Percentiles rank a stretch among this genome's conserved stretches.
phyloP scores from a whole-genome alignment of 2,888 invertebrate genomes.

The Dryocosmus kuriphilus region DNA sequence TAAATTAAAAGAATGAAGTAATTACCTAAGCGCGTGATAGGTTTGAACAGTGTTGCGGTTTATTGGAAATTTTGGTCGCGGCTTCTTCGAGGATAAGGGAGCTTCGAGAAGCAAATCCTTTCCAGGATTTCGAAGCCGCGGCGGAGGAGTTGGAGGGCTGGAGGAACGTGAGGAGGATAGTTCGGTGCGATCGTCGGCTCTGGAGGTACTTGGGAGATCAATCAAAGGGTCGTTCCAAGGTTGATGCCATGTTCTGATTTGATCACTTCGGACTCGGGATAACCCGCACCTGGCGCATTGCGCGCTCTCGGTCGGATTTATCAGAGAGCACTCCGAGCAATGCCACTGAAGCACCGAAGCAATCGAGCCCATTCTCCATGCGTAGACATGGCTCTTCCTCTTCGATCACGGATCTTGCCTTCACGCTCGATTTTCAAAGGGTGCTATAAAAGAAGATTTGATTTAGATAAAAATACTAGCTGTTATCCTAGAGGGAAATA shows the following conservation, averaged over 20 bases:
- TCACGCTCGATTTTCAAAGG: conserved; percentile 29
- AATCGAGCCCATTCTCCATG: conserved; percentile 90
- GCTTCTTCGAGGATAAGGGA: conserved; percentile 22
- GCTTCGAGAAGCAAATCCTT: conserved; percentile 27
- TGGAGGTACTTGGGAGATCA: conserved; percentile 43
- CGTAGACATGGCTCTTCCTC: conserved; percentile 78
- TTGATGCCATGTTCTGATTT: conserved; percentile 51
- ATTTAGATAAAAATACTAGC: neutral
- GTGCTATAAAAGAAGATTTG: conserved; percentile 1
- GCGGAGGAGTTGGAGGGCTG: conserved; percentile 70
- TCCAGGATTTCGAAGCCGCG: conserved; percentile 58
- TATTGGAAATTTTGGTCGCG: conserved; percentile 24
- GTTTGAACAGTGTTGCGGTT: conserved; percentile 5
- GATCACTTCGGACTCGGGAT: conserved; percentile 69
- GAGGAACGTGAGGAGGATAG: conserved; percentile 52
- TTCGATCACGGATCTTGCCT: conserved; percentile 45
- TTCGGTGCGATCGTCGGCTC: conserved; percentile 42
- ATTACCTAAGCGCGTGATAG: conserved; percentile 27
- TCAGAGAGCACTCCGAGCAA: conserved; percentile 91
- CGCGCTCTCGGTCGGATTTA: conserved; percentile 91
- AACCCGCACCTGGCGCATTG: conserved; percentile 90
- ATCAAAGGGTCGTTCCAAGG: conserved; percentile 39
- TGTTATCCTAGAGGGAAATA: neutral
- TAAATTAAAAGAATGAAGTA: neutral
- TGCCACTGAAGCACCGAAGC: conserved; percentile 96